phyloP scores from a whole-genome alignment of 1,140 invertebrate species.

The Acarapis woodi region DNA sequence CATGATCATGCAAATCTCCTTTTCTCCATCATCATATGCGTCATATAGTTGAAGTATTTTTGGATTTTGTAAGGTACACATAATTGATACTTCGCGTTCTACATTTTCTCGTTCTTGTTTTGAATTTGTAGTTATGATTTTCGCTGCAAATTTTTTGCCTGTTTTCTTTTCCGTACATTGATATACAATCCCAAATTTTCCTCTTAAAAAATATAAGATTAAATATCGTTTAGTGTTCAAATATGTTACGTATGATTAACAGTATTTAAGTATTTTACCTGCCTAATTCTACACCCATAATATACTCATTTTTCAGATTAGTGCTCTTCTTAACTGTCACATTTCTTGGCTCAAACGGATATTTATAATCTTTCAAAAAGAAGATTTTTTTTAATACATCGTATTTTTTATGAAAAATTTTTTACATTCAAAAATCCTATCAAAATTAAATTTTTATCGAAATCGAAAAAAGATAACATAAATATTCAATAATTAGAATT shows the following conservation, averaged over 20 bases:
- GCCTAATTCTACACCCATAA: conserved; percentile 11
- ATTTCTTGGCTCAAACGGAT: conserved; percentile 11
- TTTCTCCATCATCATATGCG: conserved; percentile 55
- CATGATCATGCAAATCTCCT: conserved; percentile 71
- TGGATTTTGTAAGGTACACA: conserved; percentile 71
- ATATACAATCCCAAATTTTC: conserved; percentile 93
- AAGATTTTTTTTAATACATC: too few species aligned
- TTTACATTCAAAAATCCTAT: too few species aligned
- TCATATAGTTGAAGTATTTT: conserved; percentile 81
- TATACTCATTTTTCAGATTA: conserved; percentile 11
- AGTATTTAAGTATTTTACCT: conserved; percentile 6
- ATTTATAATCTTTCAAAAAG: conserved; percentile 9
- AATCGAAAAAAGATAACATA: too few species aligned
- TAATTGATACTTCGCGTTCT: conserved; percentile 80
- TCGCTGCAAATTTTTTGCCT: conserved; percentile 54
- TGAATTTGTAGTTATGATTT: conserved; percentile 55
- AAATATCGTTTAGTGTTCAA: background rate
- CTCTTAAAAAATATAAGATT: conserved; percentile 25
- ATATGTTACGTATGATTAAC: background rate
- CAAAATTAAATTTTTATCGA: too few species aligned
- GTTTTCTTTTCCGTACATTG: conserved; percentile 53
- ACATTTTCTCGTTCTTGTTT: conserved; percentile 66
- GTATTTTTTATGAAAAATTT: too few species aligned
- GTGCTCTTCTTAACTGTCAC: conserved; percentile 10
- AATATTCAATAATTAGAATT: conserved; percentile 4